These are phyloP conservation scores for Drosophila villosipedis DNA, from an alignment of 2,888 invertebrate genomes.

Conservation along the genomic window DNA sequence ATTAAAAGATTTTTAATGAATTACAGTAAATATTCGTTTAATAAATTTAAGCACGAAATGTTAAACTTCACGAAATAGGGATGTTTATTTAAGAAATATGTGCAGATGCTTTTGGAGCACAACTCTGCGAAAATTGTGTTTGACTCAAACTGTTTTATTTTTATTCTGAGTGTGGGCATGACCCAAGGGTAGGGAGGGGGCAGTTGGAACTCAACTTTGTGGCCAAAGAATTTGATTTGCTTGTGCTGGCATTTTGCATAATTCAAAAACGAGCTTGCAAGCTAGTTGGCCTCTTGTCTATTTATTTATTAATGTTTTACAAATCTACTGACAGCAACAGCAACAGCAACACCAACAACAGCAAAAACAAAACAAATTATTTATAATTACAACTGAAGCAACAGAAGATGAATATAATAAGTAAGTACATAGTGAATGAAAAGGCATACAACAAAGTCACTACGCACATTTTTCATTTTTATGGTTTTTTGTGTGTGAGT, in stretches of 20 bases:
- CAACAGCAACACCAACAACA: neutral
- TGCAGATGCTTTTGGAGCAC: neutral
- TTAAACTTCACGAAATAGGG: neutral
- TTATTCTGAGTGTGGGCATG: neutral
- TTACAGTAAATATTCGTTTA: neutral
- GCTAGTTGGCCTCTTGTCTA: constrained; percentile 59
- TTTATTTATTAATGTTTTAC: constrained; percentile 70
- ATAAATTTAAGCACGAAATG: neutral
- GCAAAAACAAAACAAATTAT: constrained; percentile 56
- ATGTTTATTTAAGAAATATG: neutral
- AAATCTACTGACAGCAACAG: constrained; percentile 31
- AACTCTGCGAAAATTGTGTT: neutral
- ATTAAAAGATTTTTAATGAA: neutral
- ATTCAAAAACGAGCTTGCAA: constrained; percentile 50
- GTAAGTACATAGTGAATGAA: constrained; percentile 5
- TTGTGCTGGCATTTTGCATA: constrained; percentile 57
- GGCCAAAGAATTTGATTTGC: constrained; percentile 67
- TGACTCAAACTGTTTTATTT: neutral
- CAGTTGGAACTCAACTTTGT: constrained; percentile 15
- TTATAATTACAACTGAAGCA: constrained; percentile 67
- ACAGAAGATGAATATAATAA: constrained; percentile 15
- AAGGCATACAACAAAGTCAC: constrained; percentile 48
- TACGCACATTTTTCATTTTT: constrained; percentile 75
- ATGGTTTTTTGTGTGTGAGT: constrained; percentile 40
- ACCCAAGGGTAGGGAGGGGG: neutral